A percentile compares a stretch with the other conserved stretches of the same genome.
These are phyloP conservation scores for Keiferia lycopersicella DNA, from an alignment of 2,888 invertebrate genomes.

Conservation along the genomic window DNA sequence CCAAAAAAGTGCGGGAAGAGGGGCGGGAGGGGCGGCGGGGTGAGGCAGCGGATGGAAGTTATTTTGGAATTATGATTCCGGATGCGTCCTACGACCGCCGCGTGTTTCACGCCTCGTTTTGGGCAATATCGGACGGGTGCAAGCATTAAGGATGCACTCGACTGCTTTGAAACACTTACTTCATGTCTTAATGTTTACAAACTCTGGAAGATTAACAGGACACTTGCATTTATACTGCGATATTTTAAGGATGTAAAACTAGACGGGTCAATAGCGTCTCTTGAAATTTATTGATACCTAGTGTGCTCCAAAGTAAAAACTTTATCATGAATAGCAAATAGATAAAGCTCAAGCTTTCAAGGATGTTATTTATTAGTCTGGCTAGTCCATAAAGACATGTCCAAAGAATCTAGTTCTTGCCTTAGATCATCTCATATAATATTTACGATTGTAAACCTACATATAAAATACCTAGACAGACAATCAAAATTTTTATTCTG, in stretches of 20 bases:
- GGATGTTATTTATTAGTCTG: constrained; percentile 37
- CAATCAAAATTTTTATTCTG: background rate
- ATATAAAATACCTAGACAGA: background rate
- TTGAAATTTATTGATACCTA: constrained; percentile 5
- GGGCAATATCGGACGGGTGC: constrained; percentile 68
- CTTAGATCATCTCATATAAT: no score
- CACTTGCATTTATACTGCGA: background rate
- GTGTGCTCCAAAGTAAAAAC: background rate
- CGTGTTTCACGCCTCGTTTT: constrained; percentile 79
- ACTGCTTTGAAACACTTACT: constrained; percentile 47
- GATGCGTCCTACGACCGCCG: constrained; percentile 73
- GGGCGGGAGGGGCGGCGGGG: constrained; percentile 47
- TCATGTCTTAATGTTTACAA: constrained; percentile 35
- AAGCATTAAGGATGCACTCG: constrained; percentile 62
- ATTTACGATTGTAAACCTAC: background rate
- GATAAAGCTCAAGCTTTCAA: constrained; percentile 7
- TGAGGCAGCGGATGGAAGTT: constrained; percentile 69
- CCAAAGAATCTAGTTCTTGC: background rate
- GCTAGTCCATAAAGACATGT: constrained; percentile 28
- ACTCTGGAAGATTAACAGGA: constrained; percentile 4
- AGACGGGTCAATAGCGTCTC: background rate
- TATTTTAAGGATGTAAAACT: background rate
- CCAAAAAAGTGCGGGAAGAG: constrained; percentile 67
- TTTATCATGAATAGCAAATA: background rate
- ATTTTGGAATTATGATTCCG: constrained; percentile 82